Base-by-base conservation (phyloP, 53 echinoderm and acorn worm genomes). In the Holothuria scabra region DNA sequence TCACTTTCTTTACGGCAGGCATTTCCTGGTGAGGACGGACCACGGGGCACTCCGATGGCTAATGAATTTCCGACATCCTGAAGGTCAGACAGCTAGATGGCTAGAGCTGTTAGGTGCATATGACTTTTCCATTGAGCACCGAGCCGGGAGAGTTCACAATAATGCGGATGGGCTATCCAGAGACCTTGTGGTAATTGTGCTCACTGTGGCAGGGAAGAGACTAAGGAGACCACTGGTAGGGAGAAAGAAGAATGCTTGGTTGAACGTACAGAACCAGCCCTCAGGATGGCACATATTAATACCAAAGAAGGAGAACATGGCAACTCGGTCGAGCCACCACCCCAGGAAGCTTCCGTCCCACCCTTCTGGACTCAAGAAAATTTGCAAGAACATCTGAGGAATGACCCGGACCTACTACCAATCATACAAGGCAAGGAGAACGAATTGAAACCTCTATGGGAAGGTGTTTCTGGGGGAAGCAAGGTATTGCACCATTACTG, bases 21-120 rank as follows among this genome's bases (percentile, higher is more conserved):
- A 72, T 37, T 72, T 72, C 34, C 72, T 72, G 22, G 72, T 72
- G 72, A 35, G 72, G 41, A 72, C 72, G 12, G 72, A 72, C 41
- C 72, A 72, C 38, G 72, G 72, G 22, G 72, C 72, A 5, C 41
- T 72, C 23, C 29, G 72, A 23, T 72, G 72, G 72, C 22, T 72
- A 19, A 22, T 72, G 28, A 72, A 72, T 44, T 72, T 72, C 41
- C 14, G 21, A 24, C 37, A 72, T 12, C 72, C 72, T 5, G 72
- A 72, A 44, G 72, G 72, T 35, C 72, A 72, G 41, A 24, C 41
- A 31, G 72, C 72, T 44, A 4, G 46, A 35, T 72, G 72, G 72
- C 72, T 72, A 22, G 72, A 72, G 34, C 19, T 72, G 46, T 44
- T 35, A 12, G 72, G 72, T 23, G 38, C 72, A 20, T 72, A 72